These are phyloP conservation scores for Drosophila rubida DNA, from an alignment of 2,888 invertebrate genomes.

Conservation along the genomic window DNA sequence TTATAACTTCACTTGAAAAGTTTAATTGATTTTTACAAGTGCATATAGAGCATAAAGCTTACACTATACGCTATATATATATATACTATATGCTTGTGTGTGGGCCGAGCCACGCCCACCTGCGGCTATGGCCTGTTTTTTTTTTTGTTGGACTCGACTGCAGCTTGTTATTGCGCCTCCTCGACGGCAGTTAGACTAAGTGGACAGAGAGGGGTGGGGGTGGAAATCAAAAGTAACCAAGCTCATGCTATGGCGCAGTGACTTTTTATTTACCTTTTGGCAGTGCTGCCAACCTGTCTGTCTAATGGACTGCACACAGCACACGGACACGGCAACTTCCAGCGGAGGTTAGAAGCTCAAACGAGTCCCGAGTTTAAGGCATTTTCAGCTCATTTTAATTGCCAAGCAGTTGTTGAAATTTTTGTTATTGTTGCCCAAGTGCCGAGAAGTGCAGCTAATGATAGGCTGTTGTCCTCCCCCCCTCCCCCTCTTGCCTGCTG, in stretches of 20 bases:
- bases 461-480: constrained; percentile 36
- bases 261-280: constrained; percentile 59
- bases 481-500: neutral
- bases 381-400: constrained; percentile 52
- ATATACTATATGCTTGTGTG: neutral
- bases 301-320: constrained; percentile 19
- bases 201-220: constrained; percentile 25
- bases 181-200: constrained; percentile 27
- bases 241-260: constrained; percentile 49
- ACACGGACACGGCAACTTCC: neutral
- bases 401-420: constrained; percentile 41
- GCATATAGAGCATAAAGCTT: constrained; percentile 56
- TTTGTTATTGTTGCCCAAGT: constrained; percentile 1
- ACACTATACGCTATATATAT: neutral
- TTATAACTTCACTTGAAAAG: constrained; percentile 80
- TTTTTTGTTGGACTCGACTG: constrained; percentile 11
- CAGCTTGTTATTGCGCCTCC: constrained; percentile 14
- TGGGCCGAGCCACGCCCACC: constrained; percentile 37
- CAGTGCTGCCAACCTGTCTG: constrained; percentile 46
- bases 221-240: constrained; percentile 57
- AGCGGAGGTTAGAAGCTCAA: constrained; percentile 28
- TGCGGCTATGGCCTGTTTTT: constrained; percentile 33
- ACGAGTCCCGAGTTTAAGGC: constrained; percentile 29
- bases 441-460: constrained; percentile 24
- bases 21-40: constrained; percentile 79